phyloP scores from a whole-genome alignment of 1,140 invertebrate genomes.

The Eubasilissa regina region DNA sequence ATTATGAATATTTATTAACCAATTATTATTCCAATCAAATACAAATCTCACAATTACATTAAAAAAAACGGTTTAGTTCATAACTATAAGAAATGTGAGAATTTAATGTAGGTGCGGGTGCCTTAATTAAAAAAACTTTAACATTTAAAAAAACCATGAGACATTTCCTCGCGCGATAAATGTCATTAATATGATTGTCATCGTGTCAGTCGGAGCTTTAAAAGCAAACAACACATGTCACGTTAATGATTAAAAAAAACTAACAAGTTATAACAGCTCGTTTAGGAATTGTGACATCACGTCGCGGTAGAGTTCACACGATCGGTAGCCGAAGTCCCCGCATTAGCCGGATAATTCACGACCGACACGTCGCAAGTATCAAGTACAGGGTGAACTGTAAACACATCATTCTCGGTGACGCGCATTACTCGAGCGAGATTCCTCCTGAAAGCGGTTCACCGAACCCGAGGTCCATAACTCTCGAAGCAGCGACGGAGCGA shows the following conservation, averaged over 20 bases:
- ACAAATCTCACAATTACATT: too few species aligned
- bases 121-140: too few species aligned
- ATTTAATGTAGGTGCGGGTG: too few species aligned
- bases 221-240: background rate
- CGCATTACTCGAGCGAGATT: conserved; percentile 4
- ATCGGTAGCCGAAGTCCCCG: background rate
- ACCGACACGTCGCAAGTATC: background rate
- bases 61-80: too few species aligned
- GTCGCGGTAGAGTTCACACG: conserved; percentile 20
- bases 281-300: conserved; percentile 25
- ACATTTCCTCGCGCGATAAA: conserved; percentile 5
- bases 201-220: background rate
- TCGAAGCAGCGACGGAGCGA: background rate
- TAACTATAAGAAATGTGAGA: too few species aligned
- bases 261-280: background rate
- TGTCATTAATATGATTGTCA: background rate
- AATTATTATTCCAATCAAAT: too few species aligned
- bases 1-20: too few species aligned
- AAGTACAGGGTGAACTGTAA: background rate
- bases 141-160: too few species aligned
- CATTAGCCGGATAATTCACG: background rate
- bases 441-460: background rate
- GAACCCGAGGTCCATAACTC: background rate
- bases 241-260: conserved; percentile 15
- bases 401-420: conserved; percentile 6